phyloP scores from a whole-genome alignment of 2,797 vertebrate genomes.

The Kryptolebias ocellatus region DNA sequence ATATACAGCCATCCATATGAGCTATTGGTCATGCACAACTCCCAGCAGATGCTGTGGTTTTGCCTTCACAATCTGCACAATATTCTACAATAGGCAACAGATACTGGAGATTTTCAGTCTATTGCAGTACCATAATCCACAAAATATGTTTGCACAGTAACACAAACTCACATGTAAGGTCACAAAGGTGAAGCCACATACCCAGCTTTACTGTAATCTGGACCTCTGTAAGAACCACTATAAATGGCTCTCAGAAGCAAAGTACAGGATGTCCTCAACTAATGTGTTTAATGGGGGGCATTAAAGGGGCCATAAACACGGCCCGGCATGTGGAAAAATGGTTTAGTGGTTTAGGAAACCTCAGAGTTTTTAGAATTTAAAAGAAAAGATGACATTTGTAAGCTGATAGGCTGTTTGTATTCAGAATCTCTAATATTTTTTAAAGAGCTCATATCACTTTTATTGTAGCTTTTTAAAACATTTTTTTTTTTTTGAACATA shows the following conservation, averaged over 20 bases:
- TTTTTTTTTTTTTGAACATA: no score
- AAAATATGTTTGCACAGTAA: conserved; percentile 18
- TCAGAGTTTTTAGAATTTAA: conserved; percentile 42
- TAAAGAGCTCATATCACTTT: background rate
- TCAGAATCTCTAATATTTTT: background rate
- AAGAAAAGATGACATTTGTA: conserved; percentile 24
- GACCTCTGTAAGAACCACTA: conserved; percentile 18
- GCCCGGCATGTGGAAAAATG: conserved; percentile 33
- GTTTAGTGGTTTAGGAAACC: conserved; percentile 29
- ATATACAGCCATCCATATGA: conserved; percentile 43
- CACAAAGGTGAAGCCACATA: conserved; percentile 33
- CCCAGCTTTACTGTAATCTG: conserved; percentile 22
- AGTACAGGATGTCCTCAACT: conserved; percentile 44
- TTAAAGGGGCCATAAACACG: conserved; percentile 55
- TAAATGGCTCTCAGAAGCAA: conserved; percentile 46
- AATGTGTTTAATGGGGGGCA: conserved; percentile 51
- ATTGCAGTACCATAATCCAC: conserved; percentile 5
- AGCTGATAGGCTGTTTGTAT: conserved; percentile 5
- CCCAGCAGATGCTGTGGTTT: conserved; percentile 32
- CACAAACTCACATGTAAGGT: conserved; percentile 21
- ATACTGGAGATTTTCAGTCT: conserved; percentile 6
- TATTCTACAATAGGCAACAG: conserved; percentile 4
- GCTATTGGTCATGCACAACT: conserved; percentile 36
- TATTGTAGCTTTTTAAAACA: background rate
- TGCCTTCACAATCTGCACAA: conserved; percentile 8